A percentile compares a stretch with the other conserved stretches of the same genome.
phyloP scores from a whole-genome alignment of 2,113 vertebrate genomes.

The Caranx melampygus region DNA sequence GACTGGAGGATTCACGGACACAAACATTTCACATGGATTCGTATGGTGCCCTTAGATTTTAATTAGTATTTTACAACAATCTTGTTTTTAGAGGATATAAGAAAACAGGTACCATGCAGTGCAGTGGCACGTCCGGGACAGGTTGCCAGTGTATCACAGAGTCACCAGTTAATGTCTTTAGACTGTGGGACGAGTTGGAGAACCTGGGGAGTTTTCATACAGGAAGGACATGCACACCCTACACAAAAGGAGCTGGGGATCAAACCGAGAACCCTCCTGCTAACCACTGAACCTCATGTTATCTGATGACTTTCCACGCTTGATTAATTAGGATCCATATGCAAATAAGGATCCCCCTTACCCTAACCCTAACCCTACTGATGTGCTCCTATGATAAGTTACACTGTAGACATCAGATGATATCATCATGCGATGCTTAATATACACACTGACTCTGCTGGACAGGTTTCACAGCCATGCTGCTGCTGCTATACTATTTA shows the following conservation, averaged over 20 bases:
- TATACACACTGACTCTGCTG: not conserved
- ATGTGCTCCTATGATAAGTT: not conserved
- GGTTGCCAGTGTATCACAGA: too few relatives aligned
- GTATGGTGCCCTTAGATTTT: not conserved
- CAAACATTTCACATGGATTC: constrained; percentile 12
- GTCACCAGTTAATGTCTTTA: too few relatives aligned
- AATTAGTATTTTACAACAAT: constrained; percentile 4
- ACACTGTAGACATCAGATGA: not conserved
- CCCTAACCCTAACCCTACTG: too few relatives aligned
- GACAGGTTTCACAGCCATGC: not conserved
- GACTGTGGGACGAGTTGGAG: too few relatives aligned
- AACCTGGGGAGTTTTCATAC: too few relatives aligned
- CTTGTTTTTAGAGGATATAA: constrained; percentile 11
- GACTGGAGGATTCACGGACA: constrained; percentile 37
- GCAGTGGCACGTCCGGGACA: too few relatives aligned
- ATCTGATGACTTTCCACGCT: not conserved
- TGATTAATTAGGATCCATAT: not conserved
- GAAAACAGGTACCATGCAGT: not conserved
- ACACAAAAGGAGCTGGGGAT: too few relatives aligned
- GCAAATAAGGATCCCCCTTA: not conserved
- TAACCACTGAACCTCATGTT: too few relatives aligned
- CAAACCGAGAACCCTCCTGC: too few relatives aligned
- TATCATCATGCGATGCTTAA: not conserved
- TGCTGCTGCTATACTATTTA: constrained; percentile 45
- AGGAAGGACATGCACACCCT: too few relatives aligned